phyloP scores from a whole-genome alignment of 1,140 invertebrate species.

The Lucilia cuprina region DNA sequence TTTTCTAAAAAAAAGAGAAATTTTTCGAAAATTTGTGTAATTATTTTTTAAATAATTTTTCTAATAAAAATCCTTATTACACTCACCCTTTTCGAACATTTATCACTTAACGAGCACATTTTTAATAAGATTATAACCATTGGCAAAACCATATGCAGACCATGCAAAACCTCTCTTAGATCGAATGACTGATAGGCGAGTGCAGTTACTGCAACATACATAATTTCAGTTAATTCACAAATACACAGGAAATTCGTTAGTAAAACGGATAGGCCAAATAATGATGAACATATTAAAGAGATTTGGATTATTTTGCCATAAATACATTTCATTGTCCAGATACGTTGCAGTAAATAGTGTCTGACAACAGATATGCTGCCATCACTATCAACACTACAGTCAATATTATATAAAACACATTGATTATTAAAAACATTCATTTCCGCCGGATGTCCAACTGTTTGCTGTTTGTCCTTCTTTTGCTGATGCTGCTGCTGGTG shows the following conservation, averaged over 20 bases:
- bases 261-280: conserved; percentile 45
- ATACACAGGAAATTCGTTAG: conserved; percentile 49
- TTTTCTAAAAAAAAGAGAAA: no score
- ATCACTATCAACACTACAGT: not conserved
- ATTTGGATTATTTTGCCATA: not conserved
- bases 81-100: conserved; percentile 12
- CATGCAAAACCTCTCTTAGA: not conserved
- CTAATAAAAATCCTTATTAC: not conserved
- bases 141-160: not conserved
- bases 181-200: conserved; percentile 25
- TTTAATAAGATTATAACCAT: not conserved
- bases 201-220: conserved; percentile 46
- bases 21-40: no score
- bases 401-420: not conserved
- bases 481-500: no score
- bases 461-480: not conserved
- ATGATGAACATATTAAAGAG: not conserved
- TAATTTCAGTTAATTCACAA: conserved; percentile 46
- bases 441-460: not conserved
- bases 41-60: no score
- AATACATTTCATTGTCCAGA: conserved; percentile 9
- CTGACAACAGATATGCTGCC: not conserved
- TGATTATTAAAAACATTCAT: not conserved
- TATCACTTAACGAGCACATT: not conserved
- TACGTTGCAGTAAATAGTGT: not conserved